phyloP scores from a whole-genome alignment of 2,888 invertebrate species.

The Aleiodes alternator region DNA sequence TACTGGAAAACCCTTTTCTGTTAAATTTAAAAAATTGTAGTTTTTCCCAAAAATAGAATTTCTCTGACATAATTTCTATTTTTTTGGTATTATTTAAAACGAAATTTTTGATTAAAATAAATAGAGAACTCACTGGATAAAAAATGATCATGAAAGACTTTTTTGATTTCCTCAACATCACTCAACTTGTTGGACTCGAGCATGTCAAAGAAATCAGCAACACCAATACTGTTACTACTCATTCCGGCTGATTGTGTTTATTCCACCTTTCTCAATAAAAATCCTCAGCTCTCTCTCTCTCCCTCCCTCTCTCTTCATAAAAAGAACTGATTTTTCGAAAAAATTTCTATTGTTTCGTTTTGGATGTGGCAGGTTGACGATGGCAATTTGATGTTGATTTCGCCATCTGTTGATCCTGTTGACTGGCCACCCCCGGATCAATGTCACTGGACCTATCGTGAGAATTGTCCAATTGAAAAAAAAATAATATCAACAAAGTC shows the following conservation, averaged over 20 bases:
- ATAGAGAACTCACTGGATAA: slow-evolving; percentile 79
- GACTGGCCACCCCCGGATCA: slow-evolving; percentile 24
- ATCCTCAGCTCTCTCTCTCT: too few species aligned
- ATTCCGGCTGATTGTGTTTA: slow-evolving; percentile 58
- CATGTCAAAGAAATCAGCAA: slow-evolving; percentile 79
- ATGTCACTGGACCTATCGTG: slow-evolving; percentile 21
- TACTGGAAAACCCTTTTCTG: too few species aligned
- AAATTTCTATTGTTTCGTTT: slow-evolving; percentile 32
- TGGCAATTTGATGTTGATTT: slow-evolving; percentile 12
- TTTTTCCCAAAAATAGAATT: too few species aligned
- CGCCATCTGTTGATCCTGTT: slow-evolving; percentile 53
- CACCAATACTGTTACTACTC: slow-evolving; percentile 69
- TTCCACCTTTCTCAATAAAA: not conserved
- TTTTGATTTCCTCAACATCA: slow-evolving; percentile 82
- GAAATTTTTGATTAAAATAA: not conserved
- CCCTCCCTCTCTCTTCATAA: not conserved
- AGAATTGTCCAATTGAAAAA: not conserved
- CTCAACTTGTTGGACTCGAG: slow-evolving; percentile 83
- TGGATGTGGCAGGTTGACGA: slow-evolving; percentile 14
- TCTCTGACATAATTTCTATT: too few species aligned
- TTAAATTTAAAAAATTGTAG: too few species aligned
- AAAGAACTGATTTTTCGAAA: not conserved
- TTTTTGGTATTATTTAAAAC: not conserved
- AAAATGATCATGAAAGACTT: slow-evolving; percentile 84
- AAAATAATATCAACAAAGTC: not conserved